Base-by-base conservation (phyloP, 1,140 invertebrate species). In the Bombus breviceps region DNA sequence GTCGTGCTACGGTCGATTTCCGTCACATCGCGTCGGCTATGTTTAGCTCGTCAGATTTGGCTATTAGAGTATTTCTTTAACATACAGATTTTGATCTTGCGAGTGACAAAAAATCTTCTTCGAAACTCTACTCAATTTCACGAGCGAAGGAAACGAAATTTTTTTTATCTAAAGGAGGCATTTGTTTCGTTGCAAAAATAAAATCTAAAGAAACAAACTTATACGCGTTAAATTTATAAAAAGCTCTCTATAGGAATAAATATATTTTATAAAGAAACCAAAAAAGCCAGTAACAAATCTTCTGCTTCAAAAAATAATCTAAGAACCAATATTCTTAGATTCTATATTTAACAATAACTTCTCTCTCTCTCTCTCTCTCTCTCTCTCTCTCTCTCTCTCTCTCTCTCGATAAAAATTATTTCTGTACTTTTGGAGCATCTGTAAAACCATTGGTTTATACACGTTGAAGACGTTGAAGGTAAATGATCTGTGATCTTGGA, bases 1-100 rank as follows among this genome's bases (percentile, higher is more conserved):
- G 82, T 78, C 75, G 66, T 15, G 32, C 47, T 53, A 53, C 59
- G 39, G 6, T 77, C 81, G 62, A 83, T 64, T 77, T 66, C 57
- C 34, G 53, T 68, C n/a, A 22, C 13, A 18, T 12, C 28, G 28
- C 18, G 28, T 25, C 10, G 4, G 6, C 3, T 10, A 62, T 18
- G 2, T n/a, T n/a, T 28, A 1, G 1, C 32, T 32, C 47, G 32
- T 25, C 22, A 22, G 32, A 78, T 64, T 25, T 43, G 10, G 18
- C 9, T n/a, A 18, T 34, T 0, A 53, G 18, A 22, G 47, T 53
- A 22, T 53, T 66, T 18, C 64, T 32, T n/a, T 3, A 39, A 62
- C 13, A 6, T 25, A 22, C 22, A 10, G 10, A 37, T 37, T 37
- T 37, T 34, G 34, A 39, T 37, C 34, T 25, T 4, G 3, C 10